Base-by-base conservation (phyloP, 2,888 invertebrate species). In the Palloptera scutellata region DNA sequence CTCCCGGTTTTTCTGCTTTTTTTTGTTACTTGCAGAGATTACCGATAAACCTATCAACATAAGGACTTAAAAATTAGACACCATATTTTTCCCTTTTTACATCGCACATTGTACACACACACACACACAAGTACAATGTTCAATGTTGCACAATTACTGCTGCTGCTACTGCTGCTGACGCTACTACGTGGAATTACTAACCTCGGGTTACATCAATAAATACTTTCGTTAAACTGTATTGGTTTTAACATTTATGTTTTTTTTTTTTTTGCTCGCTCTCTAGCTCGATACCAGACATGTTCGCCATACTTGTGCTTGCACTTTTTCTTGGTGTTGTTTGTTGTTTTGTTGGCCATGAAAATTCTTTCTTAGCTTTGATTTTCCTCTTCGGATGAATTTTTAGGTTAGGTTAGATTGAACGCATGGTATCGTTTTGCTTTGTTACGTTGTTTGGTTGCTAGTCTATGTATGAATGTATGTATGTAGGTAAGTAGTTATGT, bases 1-100 rank as follows among this genome's bases (percentile, higher is more conserved):
- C 57, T 20, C 9, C 15, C 15, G 13, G 15, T 51, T 51, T 58
- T 12, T 58, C 15, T 48, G 13, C 60, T 6, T 40, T 54, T 20
- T 54, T 54, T 11, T 66, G 17, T 19, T 42, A 58, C n/a, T n/a
- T 19, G 45, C 68, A 70, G 69, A 71, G 71, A 74, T 74, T 74
- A 74, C 64, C 65, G 72, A 67, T 70, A 71, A 71, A 70, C 65
- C 71, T 64, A 72, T 70, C 70, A 71, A 70, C 69, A 72, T 59
- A 59, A 70, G 54, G 54, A 61, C 65, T 53, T 61, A 52, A 61
- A 61, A 61, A 48, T 48, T 48, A 15, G 13, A 30, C 30, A 30
- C 30, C 2, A 30, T 30, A 30, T 30, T 30, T 30, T 30, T 30
- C 30, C 30, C 2, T 30, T 30, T 30, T 30, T 30, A 30, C 30